Evolutionary conservation across 2,113 vertebrate species (phyloP), one percentile per base, ranked within the genome.

Genomic region (Onychostoma macrolepis): DNA sequence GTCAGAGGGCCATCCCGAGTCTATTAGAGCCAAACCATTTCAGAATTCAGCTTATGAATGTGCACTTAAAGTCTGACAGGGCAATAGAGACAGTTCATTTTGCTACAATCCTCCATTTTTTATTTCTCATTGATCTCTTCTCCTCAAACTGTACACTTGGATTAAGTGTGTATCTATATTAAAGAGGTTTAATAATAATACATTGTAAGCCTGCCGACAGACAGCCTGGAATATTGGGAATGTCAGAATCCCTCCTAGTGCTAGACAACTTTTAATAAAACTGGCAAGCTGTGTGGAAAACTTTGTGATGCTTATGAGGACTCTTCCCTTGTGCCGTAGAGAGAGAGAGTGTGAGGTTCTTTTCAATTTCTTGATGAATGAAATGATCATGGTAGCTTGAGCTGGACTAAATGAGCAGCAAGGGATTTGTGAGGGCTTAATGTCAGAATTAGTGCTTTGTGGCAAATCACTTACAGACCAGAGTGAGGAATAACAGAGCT

Each of bases 51-150:
- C 80, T 83, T 83, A 82, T 82, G 56, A 82, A 82, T 82, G 80
- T 82, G 56, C 80, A 82, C 80, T 82, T 82, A 67, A 67, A 48
- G 6, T 48, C 61, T 82, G 80, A 82, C 80, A 80, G 80, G 61
- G 65, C 45, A 86, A 80, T 58, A 61, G 30, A 67, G 61, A 65
- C 2, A 61, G 30, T 15, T 86, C 86, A 91, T 88, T 91, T 92
- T 88, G 86, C 83, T 76, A 61, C 85, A 48, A 88, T 85, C 63
- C 61, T 77, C 88, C 78, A 80, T 88, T 89, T 84, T 87, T 92
- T 63, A 83, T 72, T 85, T 85, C 76, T 79, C 87, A 88, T 92
- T 91, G 86, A 90, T 92, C 85, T 89, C 88, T 77, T 85, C 74
- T 26, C 26, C 90, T 83, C 58, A 33, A 78, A 77, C 83, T 80